Evolutionary conservation across 2,888 invertebrate genomes (phyloP), one percentile per base, ranked within the genome.

Genomic region (Octonoba sinensis): DNA sequence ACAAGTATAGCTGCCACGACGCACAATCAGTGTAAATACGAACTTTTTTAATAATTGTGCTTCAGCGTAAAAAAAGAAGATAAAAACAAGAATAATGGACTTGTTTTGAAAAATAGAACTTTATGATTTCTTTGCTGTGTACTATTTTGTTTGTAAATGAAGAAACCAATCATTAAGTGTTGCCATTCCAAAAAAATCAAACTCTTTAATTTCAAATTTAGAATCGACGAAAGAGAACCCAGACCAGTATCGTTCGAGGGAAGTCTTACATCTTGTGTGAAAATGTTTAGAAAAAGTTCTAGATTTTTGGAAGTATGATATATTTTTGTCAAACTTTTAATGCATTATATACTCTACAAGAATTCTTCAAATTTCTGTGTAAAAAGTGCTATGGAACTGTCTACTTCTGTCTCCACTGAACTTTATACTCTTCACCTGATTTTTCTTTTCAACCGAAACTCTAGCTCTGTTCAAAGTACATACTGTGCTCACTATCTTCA

Each of bases 21-120:
- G 78, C 78, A 79, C 78, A 79, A 79, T 65, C 59, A 46, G 49
- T 79, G 78, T 79, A 79, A 44, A 78, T 78, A 79, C 49, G 65
- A 72, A 70, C 49, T 76, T 44, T 74, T 47, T 54, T 72, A 60
- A 69, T 47, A 69, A 67, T 47, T 69, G 76, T 76, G 76, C 76
- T 27, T 27, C 27, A 6, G 27, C 27, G 27, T 27, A 27, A 27
- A 27, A 27, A 6, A 27, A 27, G 6, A 6, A 27, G 27, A 27
- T 3, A 27, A 27, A 27, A 27, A 27, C 2, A 27, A 27, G 27
- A 6, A 27, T 27, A 27, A 27, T 27, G 27, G 27, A 27, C 27
- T 27, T 27, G 27, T 6, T 6, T 27, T 27, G 27, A 27, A 27
- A n/a, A 27, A 27, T 6, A 27, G 27, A 27, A 27, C 27, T 27